These are phyloP conservation scores for Lordiphosa fenestrarum DNA, from an alignment of 2,888 invertebrate species.

Conservation along the genomic window DNA sequence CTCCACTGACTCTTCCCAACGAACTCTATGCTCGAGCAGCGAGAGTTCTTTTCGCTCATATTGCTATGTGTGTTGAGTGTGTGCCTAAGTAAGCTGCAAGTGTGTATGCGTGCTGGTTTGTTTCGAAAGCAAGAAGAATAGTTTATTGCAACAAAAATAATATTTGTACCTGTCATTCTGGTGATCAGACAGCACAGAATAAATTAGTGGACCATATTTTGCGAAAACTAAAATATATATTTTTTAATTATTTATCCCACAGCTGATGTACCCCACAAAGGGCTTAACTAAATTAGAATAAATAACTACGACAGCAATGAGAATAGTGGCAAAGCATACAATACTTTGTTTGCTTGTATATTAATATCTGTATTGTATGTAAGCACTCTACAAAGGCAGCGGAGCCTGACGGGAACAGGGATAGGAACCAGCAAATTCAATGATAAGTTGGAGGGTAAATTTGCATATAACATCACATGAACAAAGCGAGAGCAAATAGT, in stretches of 20 bases:
- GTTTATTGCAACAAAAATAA: too few relatives aligned
- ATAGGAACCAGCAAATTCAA: constrained; percentile 10
- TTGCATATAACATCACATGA: constrained; percentile 50
- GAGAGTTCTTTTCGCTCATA: too few relatives aligned
- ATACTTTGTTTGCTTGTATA: constrained; percentile 13
- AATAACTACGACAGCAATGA: constrained; percentile 36
- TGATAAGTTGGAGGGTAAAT: constrained; percentile 32
- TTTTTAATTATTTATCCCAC: background rate
- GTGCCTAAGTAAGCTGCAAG: too few relatives aligned
- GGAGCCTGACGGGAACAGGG: constrained; percentile 17
- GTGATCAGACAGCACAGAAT: too few relatives aligned
- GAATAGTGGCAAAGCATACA: constrained; percentile 6
- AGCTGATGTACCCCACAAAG: constrained; percentile 16
- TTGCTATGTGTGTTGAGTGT: too few relatives aligned
- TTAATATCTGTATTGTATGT: constrained; percentile 46
- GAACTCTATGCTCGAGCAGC: too few relatives aligned
- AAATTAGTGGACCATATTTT: too few relatives aligned
- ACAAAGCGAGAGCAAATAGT: constrained; percentile 16
- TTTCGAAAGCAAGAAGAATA: too few relatives aligned
- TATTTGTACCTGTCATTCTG: too few relatives aligned
- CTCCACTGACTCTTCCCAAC: too few relatives aligned
- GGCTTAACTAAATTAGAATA: constrained; percentile 45
- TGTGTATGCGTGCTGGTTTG: too few relatives aligned
- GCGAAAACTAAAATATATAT: too few relatives aligned
- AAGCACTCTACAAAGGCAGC: constrained; percentile 15